Evolutionary conservation across 2,113 vertebrate genomes (phyloP).

Genomic region (Cololabis saira): DNA sequence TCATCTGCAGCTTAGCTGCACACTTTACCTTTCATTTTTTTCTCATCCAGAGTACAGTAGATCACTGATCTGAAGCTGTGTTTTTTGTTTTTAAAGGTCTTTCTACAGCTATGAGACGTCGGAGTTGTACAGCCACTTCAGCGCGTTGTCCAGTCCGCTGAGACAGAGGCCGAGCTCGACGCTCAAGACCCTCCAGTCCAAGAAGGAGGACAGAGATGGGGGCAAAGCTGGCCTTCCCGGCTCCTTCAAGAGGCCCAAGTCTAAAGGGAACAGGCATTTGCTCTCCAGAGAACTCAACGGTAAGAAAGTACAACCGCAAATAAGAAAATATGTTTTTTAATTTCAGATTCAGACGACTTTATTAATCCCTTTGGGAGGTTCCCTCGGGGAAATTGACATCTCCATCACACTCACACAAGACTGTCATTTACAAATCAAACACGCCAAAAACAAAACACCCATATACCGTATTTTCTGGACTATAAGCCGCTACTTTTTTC

Average conservation of each 20-base stretch:
- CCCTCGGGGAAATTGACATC: too few species aligned
- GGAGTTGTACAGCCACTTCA: slow-evolving; percentile 12
- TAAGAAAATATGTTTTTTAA: too few species aligned
- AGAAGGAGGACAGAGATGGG: slow-evolving; percentile 42
- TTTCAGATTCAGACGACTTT: too few species aligned
- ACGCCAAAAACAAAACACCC: too few species aligned
- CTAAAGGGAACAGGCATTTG: slow-evolving; percentile 54
- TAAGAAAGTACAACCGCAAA: slow-evolving; percentile 29
- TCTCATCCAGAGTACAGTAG: too few species aligned
- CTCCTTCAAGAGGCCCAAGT: slow-evolving; percentile 52
- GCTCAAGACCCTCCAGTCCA: slow-evolving; percentile 18
- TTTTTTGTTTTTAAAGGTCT: slow-evolving; percentile 59
- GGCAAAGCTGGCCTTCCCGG: slow-evolving; percentile 6
- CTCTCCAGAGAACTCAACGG: slow-evolving; percentile 63
- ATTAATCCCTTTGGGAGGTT: too few species aligned
- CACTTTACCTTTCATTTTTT: too few species aligned
- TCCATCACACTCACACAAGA: too few species aligned
- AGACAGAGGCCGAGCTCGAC: slow-evolving; percentile 23
- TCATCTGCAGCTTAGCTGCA: too few species aligned
- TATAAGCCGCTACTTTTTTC: too few species aligned
- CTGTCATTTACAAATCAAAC: too few species aligned
- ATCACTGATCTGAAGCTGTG: not conserved
- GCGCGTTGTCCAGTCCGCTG: slow-evolving; percentile 16
- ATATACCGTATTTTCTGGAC: too few species aligned
- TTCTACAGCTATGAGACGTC: slow-evolving; percentile 76